Conservation (phyloP, 2,113 vertebrate species). For the Taurulus bubalis region DNA sequence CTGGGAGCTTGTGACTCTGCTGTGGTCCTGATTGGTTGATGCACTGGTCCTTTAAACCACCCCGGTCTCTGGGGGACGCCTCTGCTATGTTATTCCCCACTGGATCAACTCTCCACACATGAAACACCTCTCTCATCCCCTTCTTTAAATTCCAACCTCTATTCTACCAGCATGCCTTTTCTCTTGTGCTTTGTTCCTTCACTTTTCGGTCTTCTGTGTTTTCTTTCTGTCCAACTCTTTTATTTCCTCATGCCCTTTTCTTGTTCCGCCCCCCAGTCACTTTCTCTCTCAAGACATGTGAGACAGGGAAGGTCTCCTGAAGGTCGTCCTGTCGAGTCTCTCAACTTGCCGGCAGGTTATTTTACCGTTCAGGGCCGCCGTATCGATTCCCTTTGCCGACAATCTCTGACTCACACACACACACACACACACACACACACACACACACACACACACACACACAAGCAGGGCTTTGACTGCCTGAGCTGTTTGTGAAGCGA, state of each 20-base stretch:
- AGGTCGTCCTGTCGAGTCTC: conserved; percentile 41
- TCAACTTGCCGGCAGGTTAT: conserved; percentile 20
- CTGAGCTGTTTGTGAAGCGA: conserved; percentile 51
- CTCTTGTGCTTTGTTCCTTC: background rate
- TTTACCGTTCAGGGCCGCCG: conserved; percentile 17
- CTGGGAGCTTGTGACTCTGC: conserved; percentile 8
- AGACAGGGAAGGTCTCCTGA: conserved; percentile 36
- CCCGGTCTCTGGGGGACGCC: too few species aligned
- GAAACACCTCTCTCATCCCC: background rate
- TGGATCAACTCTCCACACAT: too few species aligned
- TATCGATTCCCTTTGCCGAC: conserved; percentile 28
- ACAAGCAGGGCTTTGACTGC: conserved; percentile 34
- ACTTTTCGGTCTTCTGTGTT: background rate
- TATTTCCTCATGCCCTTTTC: too few species aligned
- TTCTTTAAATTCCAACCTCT: background rate
- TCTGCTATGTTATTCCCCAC: too few species aligned
- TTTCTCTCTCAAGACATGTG: too few species aligned
- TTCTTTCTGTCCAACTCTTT: background rate
- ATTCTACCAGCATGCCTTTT: background rate
- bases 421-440: conserved; percentile 1
- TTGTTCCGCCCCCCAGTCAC: conserved; percentile 17
- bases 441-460: background rate
- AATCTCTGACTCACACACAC: conserved; percentile 7
- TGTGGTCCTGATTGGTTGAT: conserved; percentile 47
- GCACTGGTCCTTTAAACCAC: conserved; percentile 51